phyloP scores from a whole-genome alignment of 2,113 vertebrate species.

The Talpa occidentalis region DNA sequence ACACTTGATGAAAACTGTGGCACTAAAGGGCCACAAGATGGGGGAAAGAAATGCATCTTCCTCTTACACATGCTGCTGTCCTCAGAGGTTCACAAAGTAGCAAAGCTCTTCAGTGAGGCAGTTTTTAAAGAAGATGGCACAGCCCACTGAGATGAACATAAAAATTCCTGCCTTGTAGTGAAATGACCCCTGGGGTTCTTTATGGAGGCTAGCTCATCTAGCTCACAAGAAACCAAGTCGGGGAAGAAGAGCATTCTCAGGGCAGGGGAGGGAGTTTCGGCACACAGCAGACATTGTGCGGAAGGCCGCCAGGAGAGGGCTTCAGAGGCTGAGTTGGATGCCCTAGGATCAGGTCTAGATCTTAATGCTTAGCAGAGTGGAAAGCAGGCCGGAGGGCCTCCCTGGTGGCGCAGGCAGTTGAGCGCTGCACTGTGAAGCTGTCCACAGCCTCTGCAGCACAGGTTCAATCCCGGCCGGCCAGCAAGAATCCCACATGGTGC shows the following conservation, averaged over 20 bases:
- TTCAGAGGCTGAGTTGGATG: not conserved
- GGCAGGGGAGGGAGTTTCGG: not conserved
- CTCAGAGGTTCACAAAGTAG: constrained; percentile 36
- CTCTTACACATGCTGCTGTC: not conserved
- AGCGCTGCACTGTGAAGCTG: too few species aligned
- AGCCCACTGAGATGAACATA: not conserved
- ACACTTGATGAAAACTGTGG: constrained; percentile 39
- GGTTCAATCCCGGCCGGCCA: too few species aligned
- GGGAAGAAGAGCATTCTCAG: constrained; percentile 21
- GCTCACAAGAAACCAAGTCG: constrained; percentile 24
- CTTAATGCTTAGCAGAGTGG: not conserved
- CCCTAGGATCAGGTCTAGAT: not conserved
- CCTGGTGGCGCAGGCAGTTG: too few species aligned
- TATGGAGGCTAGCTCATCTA: not conserved
- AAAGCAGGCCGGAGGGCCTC: too few species aligned
- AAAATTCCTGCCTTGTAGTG: not conserved
- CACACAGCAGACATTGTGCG: not conserved
- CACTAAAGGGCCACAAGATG: not conserved
- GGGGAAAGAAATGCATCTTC: not conserved
- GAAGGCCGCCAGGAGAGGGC: not conserved
- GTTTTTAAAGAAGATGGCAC: not conserved
- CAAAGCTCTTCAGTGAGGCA: not conserved
- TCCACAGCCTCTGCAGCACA: too few species aligned
- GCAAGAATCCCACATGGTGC: too few species aligned
- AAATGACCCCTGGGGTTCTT: not conserved